Conservation (phyloP, 2,113 vertebrate genomes). For the Pelmatolapia mariae region DNA sequence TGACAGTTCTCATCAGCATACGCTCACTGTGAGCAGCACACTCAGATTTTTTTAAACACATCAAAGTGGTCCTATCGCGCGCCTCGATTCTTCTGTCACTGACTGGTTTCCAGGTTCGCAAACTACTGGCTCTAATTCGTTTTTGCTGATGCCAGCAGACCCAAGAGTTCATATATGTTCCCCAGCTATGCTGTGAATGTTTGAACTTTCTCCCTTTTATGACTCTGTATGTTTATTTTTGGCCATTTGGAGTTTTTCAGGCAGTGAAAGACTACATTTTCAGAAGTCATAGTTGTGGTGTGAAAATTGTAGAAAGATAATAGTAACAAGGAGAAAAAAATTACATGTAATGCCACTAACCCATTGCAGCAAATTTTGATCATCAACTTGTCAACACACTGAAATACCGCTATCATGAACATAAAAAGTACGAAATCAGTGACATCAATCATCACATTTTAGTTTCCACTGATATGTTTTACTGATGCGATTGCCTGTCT, state of each 20-base stretch:
- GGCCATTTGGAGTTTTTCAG: not conserved
- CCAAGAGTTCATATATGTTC: not conserved
- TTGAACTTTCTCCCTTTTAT: not conserved
- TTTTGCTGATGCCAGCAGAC: not conserved
- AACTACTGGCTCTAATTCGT: not conserved
- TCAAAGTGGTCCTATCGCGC: fast-evolving
- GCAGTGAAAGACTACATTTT: not conserved
- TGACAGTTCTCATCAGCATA: not conserved
- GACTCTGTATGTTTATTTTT: not conserved
- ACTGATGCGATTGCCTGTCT: not conserved
- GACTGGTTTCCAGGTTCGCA: not conserved
- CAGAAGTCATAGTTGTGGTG: not conserved
- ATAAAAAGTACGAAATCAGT: not conserved
- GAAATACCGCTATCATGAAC: not conserved
- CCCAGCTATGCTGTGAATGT: not conserved
- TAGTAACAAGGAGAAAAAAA: not conserved
- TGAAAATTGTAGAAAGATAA: not conserved
- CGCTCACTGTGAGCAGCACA: not conserved
- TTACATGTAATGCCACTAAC: not conserved
- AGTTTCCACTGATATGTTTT: not conserved
- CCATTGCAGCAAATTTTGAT: not conserved
- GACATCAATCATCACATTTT: not conserved
- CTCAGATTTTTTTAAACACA: not conserved
- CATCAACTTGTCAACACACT: not conserved
- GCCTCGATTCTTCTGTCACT: not conserved